Percentiles rank a stretch among this genome's conserved stretches.
These are phyloP conservation scores for Lineus longissimus DNA, from an alignment of 1,140 invertebrate genomes.

Conservation along the genomic window DNA sequence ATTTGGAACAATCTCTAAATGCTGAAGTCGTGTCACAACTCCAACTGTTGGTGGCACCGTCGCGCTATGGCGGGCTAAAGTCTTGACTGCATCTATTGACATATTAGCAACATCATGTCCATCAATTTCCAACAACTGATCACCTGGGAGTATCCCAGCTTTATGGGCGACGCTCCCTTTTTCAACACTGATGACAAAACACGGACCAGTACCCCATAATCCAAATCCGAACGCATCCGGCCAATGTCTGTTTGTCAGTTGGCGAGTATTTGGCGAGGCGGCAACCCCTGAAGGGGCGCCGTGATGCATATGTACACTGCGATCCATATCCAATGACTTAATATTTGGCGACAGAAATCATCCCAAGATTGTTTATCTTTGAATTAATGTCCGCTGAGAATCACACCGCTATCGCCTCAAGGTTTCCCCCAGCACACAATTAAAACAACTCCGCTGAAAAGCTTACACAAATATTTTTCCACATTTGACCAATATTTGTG, in stretches of 20 bases:
- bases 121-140: conserved; percentile 49
- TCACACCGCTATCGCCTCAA: too few relatives aligned
- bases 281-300: too few relatives aligned
- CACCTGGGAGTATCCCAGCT: conserved; percentile 45
- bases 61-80: conserved; percentile 32
- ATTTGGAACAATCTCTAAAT: conserved; percentile 26
- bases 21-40: conserved; percentile 42
- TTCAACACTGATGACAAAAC: conserved; percentile 46
- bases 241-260: conserved; percentile 36
- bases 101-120: conserved; percentile 45
- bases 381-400: too few relatives aligned
- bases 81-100: conserved; percentile 36
- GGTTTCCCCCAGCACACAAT: too few relatives aligned
- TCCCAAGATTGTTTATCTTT: too few relatives aligned
- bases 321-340: too few relatives aligned
- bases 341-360: too few relatives aligned
- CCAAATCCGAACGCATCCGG: conserved; percentile 49
- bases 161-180: conserved; percentile 40
- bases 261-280: too few relatives aligned
- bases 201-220: conserved; percentile 46
- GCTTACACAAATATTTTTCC: too few relatives aligned
- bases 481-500: too few relatives aligned
- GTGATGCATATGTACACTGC: too few relatives aligned
- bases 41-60: conserved; percentile 38
- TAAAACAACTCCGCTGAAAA: too few relatives aligned